Conservation (phyloP, 2,113 vertebrate genomes). For the Chrysemys picta region DNA sequence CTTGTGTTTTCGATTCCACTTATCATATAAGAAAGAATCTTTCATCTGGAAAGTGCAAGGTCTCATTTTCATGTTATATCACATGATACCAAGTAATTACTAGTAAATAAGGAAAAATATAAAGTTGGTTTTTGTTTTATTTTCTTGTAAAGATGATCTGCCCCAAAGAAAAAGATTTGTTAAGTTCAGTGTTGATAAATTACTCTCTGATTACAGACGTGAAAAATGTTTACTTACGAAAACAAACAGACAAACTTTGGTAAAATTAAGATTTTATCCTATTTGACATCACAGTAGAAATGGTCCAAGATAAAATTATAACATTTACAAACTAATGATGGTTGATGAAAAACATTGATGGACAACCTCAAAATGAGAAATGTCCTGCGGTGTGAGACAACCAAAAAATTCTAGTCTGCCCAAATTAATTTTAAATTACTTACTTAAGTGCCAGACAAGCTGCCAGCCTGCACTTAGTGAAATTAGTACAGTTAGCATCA, state of each 20-base stretch:
- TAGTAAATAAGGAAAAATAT: not conserved
- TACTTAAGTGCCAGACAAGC: fast-evolving
- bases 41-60: not conserved
- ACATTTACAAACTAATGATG: not conserved
- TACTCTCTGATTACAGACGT: not conserved
- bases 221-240: not conserved
- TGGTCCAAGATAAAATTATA: not conserved
- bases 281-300: not conserved
- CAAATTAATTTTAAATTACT: not conserved
- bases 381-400: not conserved
- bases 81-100: not conserved
- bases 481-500: not conserved
- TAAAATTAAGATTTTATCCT: not conserved
- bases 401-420: not conserved
- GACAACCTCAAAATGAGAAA: not conserved
- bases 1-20: not conserved
- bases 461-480: not conserved
- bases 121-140: not conserved
- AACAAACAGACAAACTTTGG: not conserved
- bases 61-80: not conserved
- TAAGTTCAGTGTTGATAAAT: not conserved
- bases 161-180: not conserved
- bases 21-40: not conserved
- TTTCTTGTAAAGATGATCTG: not conserved
- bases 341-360: not conserved